These are phyloP conservation scores for Champsocephalus gunnari DNA, from an alignment of 2,797 vertebrate species.

Conservation along the genomic window DNA sequence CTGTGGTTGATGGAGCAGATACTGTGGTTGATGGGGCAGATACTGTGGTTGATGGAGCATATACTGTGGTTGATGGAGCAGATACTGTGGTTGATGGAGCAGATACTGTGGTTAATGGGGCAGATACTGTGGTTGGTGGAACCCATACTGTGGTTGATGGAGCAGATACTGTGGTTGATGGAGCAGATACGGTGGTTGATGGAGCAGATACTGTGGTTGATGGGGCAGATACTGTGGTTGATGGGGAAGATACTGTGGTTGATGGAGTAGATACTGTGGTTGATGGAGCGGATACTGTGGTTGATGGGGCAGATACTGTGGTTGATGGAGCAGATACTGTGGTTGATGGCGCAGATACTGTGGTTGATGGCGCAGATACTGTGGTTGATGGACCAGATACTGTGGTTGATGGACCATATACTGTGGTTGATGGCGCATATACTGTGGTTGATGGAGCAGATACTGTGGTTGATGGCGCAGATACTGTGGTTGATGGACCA, in stretches of 20 bases:
- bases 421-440: too few species aligned
- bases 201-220: background rate
- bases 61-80: background rate
- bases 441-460: too few species aligned
- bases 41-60: too few species aligned
- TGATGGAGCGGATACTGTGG: background rate
- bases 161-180: background rate
- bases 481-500: background rate
- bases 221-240: background rate
- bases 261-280: background rate
- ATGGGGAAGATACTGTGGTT: background rate
- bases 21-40: too few species aligned
- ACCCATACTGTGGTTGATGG: too few species aligned
- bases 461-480: too few species aligned
- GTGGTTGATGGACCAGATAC: too few species aligned
- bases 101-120: background rate
- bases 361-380: too few species aligned
- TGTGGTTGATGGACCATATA: too few species aligned
- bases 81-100: background rate
- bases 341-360: too few species aligned
- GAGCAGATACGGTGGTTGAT: background rate
- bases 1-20: too few species aligned
- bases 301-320: background rate
- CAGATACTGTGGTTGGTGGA: background rate
- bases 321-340: too few species aligned